These are phyloP conservation scores for Heliothis subflexa DNA, from an alignment of 1,140 invertebrate genomes.

Conservation along the genomic window DNA sequence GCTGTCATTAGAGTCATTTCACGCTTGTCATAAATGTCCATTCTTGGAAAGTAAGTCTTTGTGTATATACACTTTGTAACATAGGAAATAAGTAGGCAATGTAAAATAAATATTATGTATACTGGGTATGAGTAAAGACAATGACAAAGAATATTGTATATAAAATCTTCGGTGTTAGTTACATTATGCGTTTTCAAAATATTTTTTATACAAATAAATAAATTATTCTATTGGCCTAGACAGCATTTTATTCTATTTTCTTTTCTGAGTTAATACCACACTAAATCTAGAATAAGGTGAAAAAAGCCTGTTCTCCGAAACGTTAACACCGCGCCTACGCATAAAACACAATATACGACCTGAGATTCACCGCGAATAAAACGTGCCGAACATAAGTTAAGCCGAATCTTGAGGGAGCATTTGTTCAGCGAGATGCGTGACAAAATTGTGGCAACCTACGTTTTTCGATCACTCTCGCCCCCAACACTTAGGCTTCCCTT, in stretches of 20 bases:
- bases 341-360: conserved; percentile 68
- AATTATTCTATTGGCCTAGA: too few relatives aligned
- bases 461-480: conserved; percentile 75
- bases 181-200: neutral
- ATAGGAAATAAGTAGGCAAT: neutral
- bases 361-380: conserved; percentile 78
- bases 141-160: neutral
- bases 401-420: conserved; percentile 77
- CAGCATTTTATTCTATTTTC: neutral
- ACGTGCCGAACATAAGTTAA: conserved; percentile 79
- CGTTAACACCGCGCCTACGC: conserved; percentile 31
- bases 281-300: conserved; percentile 1
- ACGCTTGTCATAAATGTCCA: conserved; percentile 28
- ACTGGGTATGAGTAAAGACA: neutral
- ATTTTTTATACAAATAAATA: neutral
- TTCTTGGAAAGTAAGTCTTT: conserved; percentile 15
- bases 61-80: neutral
- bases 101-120: neutral
- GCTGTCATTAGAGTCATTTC: conserved; percentile 10
- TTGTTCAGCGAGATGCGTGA: conserved; percentile 82
- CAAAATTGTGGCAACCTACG: conserved; percentile 76
- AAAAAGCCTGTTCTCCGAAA: neutral
- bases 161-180: too few relatives aligned
- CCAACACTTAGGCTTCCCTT: conserved; percentile 81
- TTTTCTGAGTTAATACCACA: neutral